Percentiles rank a stretch among this genome's conserved stretches.
These are phyloP conservation scores for Triplophysa yarkandensis DNA, from an alignment of 2,797 vertebrate genomes.

Conservation along the genomic window DNA sequence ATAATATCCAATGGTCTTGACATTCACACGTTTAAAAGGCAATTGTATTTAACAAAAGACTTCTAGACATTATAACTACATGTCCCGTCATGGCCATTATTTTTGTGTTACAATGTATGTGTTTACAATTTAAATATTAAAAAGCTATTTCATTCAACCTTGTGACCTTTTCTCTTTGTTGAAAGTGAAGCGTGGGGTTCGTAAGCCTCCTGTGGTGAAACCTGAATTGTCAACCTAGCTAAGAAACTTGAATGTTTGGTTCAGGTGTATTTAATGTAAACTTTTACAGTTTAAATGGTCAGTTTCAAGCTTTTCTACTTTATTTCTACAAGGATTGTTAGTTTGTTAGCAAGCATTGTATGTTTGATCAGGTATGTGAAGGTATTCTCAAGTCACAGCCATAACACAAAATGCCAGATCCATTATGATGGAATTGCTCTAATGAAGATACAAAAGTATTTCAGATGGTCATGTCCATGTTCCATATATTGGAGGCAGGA, in stretches of 20 bases:
- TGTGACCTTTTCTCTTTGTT: constrained; percentile 48
- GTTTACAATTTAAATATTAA: constrained; percentile 84
- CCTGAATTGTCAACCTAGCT: background rate
- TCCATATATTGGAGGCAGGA: too few species aligned
- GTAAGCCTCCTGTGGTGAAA: background rate
- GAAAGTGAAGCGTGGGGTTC: background rate
- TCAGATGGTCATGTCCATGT: too few species aligned
- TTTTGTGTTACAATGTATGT: constrained; percentile 73
- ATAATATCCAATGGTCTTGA: constrained; percentile 37
- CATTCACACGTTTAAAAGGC: constrained; percentile 29
- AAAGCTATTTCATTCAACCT: constrained; percentile 75
- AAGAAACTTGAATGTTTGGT: background rate
- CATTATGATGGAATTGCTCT: too few species aligned
- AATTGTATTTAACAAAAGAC: constrained; percentile 40
- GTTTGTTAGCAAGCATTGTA: too few species aligned
- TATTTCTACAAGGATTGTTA: too few species aligned
- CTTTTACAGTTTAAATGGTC: too few species aligned
- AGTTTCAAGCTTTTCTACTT: too few species aligned
- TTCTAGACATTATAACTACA: constrained; percentile 26
- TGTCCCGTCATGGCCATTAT: constrained; percentile 59
- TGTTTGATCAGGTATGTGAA: too few species aligned
- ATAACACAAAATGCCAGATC: too few species aligned
- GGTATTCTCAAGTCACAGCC: too few species aligned
- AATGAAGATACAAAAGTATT: too few species aligned
- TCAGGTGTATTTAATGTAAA: too few species aligned